Evolutionary conservation across 2,797 vertebrate species (phyloP), one percentile per base, ranked within the genome.

Genomic region (Coregonus suidteri): DNA sequence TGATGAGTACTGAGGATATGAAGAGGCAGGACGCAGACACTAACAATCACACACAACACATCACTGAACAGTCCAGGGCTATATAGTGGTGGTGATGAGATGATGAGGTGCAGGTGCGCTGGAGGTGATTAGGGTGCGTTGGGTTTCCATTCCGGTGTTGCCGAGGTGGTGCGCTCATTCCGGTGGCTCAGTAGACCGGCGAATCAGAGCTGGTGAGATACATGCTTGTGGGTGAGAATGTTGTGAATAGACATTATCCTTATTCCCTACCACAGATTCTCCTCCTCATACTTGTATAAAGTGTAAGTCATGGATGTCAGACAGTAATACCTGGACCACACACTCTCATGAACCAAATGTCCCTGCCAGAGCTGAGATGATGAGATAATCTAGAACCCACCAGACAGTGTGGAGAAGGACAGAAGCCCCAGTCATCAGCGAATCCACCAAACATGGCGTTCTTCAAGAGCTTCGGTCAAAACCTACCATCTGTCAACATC

Each of bases 381-480:
- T 86, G 86, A 91, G 83, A 77, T 92, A 85, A 90, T 85, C 85
- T 82, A 51, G 69, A 4, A 59, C 62, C 76, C 83, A 54, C 75
- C 68, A 83, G 71, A 25, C 64, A 66, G 3, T 47, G n/a, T 35
- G 53, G 1, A 16, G 35, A 18, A n/a, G 81, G 53, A 16, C 82
- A 80, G 73, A 0, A 79, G 75, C 74, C 69, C 79, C 76, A 35
- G 34, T 25, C 25, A 56, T 5, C 11, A 54, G 71, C 14, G 4
- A 15, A 16, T 56, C 25, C 53, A 35, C 25, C n/a, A 67, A 83
- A 81, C 76, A 99, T 99, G 98, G 95, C 97, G 0, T 99, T 99
- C 95, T 98, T 99, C 91, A 97, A 93, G 91, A 97, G 85, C 89
- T 95, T 99, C 83, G 96, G 97, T 73, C 95, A 95, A 86, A 97